A percentile compares a stretch with the other conserved stretches of the same genome.
Evolutionary conservation across 2,888 invertebrate species (phyloP).

Genomic region (Trissolcus japonicus): DNA sequence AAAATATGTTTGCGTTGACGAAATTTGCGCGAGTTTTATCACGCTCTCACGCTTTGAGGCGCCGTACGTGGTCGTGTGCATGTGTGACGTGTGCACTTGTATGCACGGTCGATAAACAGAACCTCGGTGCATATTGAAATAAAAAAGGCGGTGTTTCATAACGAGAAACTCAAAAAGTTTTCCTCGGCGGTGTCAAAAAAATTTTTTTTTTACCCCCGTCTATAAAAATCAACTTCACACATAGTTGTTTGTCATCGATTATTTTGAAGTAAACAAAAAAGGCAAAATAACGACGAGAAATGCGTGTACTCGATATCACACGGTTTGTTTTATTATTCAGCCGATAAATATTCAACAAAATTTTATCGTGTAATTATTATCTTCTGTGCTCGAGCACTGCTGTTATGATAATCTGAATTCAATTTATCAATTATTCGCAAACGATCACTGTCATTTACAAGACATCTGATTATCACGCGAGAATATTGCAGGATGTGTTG

Average conservation of each 20-base stretch:
- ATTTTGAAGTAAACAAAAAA: too few relatives aligned
- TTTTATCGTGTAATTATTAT: too few relatives aligned
- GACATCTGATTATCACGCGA: slow-evolving; percentile 16
- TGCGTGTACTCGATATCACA: too few relatives aligned
- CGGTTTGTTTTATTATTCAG: too few relatives aligned
- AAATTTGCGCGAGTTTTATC: slow-evolving; percentile 54
- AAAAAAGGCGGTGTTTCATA: slow-evolving; percentile 47
- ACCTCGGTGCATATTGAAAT: slow-evolving; percentile 58
- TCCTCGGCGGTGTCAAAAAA: slow-evolving; percentile 32
- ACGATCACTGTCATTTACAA: too few relatives aligned
- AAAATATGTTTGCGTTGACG: slow-evolving; percentile 51
- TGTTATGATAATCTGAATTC: too few relatives aligned
- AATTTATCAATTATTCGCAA: too few relatives aligned
- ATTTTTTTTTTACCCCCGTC: too few relatives aligned
- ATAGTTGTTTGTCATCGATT: too few relatives aligned
- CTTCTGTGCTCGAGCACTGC: too few relatives aligned
- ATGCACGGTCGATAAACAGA: slow-evolving; percentile 59
- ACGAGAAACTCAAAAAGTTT: slow-evolving; percentile 38
- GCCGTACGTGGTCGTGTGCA: slow-evolving; percentile 29
- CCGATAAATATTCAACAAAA: too few relatives aligned
- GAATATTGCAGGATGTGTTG: slow-evolving; percentile 4
- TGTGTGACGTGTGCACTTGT: slow-evolving; percentile 52
- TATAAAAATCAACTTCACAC: slow-evolving; percentile 19
- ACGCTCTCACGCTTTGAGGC: slow-evolving; percentile 55
- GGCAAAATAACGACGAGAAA: too few relatives aligned